A percentile compares a stretch with the other conserved stretches of the same genome.
Conservation (phyloP, 1,140 invertebrate species). For the Radopholus similis region DNA sequence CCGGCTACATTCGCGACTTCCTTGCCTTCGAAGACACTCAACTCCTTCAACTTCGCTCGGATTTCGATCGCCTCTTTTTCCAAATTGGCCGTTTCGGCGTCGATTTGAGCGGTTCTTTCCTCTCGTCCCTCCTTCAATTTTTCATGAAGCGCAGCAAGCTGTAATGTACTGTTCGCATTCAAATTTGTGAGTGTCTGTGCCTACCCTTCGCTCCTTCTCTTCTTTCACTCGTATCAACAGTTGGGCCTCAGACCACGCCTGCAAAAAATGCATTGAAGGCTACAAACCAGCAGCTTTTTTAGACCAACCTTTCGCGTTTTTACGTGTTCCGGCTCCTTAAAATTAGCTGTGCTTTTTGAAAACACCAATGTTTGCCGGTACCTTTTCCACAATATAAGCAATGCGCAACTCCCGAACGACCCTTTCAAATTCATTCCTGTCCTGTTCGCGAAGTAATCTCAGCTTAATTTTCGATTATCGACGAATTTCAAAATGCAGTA, state of each 20-base stretch:
- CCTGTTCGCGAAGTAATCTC: constrained; percentile 44
- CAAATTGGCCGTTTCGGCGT: constrained; percentile 19
- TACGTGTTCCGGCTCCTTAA: not conserved
- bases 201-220: constrained; percentile 52
- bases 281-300: not conserved
- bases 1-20: constrained; percentile 19
- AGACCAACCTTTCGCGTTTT: not conserved
- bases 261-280: constrained; percentile 11
- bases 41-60: constrained; percentile 20
- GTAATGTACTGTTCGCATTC: constrained; percentile 39
- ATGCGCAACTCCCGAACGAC: constrained; percentile 52
- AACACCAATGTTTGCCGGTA: constrained; percentile 30
- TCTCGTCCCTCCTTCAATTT: constrained; percentile 22
- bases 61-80: constrained; percentile 21
- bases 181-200: too few relatives aligned
- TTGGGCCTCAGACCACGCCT: constrained; percentile 53
- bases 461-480: not conserved
- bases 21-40: constrained; percentile 21
- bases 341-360: constrained; percentile 37
- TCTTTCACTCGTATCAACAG: constrained; percentile 42
- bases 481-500: not conserved
- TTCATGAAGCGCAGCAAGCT: not conserved
- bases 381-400: constrained; percentile 50
- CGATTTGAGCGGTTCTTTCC: constrained; percentile 16
- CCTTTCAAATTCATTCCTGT: constrained; percentile 44